These are phyloP conservation scores for Lamellibrachia satsuma DNA, from an alignment of 2,888 invertebrate species.

Conservation along the genomic window DNA sequence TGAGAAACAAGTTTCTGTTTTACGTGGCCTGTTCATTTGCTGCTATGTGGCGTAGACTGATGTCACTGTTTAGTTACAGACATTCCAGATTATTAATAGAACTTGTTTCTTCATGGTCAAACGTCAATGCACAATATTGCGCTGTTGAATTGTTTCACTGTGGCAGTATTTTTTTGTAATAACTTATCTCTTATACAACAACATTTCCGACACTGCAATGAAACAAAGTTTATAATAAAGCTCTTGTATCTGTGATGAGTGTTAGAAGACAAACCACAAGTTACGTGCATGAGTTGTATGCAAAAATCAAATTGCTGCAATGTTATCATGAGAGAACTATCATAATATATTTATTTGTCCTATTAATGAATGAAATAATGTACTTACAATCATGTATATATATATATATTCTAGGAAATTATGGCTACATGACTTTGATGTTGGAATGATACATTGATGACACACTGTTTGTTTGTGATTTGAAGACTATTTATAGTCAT, in stretches of 20 bases:
- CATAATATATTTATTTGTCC: neutral
- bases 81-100: neutral
- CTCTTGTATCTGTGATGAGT: neutral
- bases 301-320: neutral
- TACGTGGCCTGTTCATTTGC: too few relatives aligned
- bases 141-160: neutral
- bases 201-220: neutral
- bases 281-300: neutral
- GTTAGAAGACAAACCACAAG: neutral
- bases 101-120: neutral
- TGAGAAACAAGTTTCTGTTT: too few relatives aligned
- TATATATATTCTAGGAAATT: too few relatives aligned
- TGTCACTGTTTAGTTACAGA: neutral
- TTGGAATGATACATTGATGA: neutral
- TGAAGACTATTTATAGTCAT: neutral
- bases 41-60: neutral
- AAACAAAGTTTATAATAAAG: neutral
- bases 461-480: neutral
- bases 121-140: neutral
- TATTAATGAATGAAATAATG: neutral
- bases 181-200: neutral
- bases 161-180: neutral
- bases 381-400: neutral
- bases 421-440: neutral
- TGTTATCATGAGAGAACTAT: neutral